These are phyloP conservation scores for Laupala kohalensis DNA, from an alignment of 1,140 invertebrate species.

Conservation along the genomic window DNA sequence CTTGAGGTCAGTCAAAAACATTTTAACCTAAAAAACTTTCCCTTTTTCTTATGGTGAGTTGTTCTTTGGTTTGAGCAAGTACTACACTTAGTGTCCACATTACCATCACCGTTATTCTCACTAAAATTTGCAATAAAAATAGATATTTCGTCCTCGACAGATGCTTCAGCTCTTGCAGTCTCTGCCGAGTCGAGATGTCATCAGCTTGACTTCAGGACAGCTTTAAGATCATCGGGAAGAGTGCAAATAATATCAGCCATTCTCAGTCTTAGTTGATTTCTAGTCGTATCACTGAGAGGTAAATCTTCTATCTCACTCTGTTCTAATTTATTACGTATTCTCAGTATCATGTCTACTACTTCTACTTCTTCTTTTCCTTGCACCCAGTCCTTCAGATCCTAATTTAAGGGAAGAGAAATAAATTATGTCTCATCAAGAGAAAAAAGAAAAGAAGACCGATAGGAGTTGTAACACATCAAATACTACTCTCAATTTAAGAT, in stretches of 20 bases:
- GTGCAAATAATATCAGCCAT: constrained; percentile 71
- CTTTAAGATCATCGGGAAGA: constrained; percentile 79
- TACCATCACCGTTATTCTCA: background rate
- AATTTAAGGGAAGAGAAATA: constrained; percentile 18
- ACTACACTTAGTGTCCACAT: background rate
- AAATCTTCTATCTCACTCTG: constrained; percentile 54
- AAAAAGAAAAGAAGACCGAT: no score
- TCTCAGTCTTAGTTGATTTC: constrained; percentile 59
- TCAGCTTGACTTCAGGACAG: constrained; percentile 46
- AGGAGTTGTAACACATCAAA: no score
- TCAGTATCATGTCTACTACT: constrained; percentile 88
- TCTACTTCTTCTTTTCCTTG: constrained; percentile 87
- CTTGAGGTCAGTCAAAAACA: background rate
- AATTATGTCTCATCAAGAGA: background rate
- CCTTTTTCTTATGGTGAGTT: background rate
- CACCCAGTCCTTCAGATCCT: constrained; percentile 84
- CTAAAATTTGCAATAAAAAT: background rate
- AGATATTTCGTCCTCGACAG: background rate
- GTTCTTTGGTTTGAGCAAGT: background rate
- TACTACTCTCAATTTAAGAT: no score
- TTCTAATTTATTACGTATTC: constrained; percentile 67
- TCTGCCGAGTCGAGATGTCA: constrained; percentile 10
- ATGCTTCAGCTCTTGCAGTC: background rate
- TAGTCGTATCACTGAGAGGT: constrained; percentile 51
- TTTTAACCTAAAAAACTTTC: background rate